A percentile compares a stretch with the other conserved stretches of the same genome.
Conservation (phyloP, 2,113 vertebrate species). For the Ursus arctos region DNA sequence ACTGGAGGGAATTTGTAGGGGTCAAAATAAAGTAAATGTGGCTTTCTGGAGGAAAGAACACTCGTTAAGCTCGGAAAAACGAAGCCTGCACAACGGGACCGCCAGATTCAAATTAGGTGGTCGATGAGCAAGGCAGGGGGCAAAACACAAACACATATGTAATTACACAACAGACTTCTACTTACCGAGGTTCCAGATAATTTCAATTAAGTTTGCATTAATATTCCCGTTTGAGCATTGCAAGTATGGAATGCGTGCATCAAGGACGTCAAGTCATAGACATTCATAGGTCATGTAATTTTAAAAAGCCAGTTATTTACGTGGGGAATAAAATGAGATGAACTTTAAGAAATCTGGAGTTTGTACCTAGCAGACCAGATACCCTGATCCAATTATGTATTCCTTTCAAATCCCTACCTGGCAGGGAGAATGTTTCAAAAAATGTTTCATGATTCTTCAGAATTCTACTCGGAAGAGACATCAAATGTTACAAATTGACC, state of each 20-base stretch:
- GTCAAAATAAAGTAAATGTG: conserved; percentile 1
- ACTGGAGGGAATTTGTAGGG: neutral
- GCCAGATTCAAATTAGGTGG: conserved; percentile 9
- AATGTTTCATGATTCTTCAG: neutral
- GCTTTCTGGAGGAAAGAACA: neutral
- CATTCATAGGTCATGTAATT: neutral
- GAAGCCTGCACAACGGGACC: neutral
- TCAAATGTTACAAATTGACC: neutral
- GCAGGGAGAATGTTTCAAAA: neutral
- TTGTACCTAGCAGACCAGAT: neutral
- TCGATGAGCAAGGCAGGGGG: neutral
- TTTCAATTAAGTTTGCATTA: conserved; percentile 22
- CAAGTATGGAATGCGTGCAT: neutral
- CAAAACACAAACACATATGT: neutral
- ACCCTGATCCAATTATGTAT: neutral
- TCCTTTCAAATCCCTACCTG: neutral
- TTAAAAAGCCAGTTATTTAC: neutral
- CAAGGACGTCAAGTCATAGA: neutral
- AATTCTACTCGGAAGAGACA: conserved; percentile 1
- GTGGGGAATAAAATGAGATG: neutral
- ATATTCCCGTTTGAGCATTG: neutral
- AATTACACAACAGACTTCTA: neutral
- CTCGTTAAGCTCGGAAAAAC: neutral
- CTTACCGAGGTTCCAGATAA: neutral
- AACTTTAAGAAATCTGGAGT: neutral